Percentiles rank a stretch among this genome's conserved stretches.
Conservation (phyloP, 2,113 vertebrate species). For the Pomatorhinus ruficollis region DNA sequence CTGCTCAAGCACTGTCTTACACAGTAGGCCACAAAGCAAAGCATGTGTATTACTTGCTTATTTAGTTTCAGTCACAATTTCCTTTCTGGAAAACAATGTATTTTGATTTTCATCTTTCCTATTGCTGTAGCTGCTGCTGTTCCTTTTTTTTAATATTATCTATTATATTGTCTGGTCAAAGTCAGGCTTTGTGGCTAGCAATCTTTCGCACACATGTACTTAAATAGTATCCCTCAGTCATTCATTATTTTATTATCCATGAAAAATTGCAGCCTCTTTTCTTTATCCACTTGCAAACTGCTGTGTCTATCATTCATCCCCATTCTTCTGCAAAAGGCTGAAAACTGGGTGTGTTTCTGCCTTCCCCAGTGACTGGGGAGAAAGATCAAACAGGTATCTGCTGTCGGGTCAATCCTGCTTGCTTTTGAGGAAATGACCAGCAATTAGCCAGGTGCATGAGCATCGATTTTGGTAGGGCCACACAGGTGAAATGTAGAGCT, state of each 20-base stretch:
- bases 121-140: neutral
- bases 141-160: neutral
- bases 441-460: neutral
- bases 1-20: neutral
- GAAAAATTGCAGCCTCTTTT: neutral
- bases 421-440: neutral
- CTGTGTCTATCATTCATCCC: neutral
- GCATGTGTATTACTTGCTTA: neutral
- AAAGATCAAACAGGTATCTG: neutral
- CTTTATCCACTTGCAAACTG: neutral
- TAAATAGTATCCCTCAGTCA: neutral
- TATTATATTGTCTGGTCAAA: neutral
- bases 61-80: neutral
- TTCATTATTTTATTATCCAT: conserved; percentile 21
- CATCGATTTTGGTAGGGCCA: accelerated
- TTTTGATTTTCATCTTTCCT: neutral
- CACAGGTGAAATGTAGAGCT: neutral
- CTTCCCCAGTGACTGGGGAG: neutral
- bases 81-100: neutral
- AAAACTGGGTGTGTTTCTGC: neutral
- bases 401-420: neutral
- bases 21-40: neutral
- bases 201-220: neutral
- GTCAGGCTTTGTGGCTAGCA: neutral
- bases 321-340: neutral